Conservation (phyloP, 2,113 vertebrate species). For the Cercocebus atys region DNA sequence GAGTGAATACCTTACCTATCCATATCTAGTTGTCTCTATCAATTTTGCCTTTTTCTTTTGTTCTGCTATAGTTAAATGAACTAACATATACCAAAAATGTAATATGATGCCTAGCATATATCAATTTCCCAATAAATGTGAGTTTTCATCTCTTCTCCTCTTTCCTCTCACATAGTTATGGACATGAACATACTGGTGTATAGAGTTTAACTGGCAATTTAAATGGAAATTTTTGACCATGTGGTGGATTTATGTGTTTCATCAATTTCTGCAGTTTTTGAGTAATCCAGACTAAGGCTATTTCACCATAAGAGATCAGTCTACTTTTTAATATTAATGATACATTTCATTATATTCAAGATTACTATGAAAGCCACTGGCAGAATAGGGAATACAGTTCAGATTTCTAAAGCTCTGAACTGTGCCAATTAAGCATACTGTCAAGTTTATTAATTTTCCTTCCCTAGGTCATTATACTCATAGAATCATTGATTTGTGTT, state of each 20-base stretch:
- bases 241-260: neutral
- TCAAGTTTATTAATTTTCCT: neutral
- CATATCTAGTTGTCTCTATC: neutral
- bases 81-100: neutral
- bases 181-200: neutral
- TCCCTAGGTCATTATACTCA: neutral
- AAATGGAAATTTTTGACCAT: neutral
- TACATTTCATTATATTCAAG: neutral
- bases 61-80: neutral
- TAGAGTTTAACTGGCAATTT: neutral
- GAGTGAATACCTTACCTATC: neutral
- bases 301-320: neutral
- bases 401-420: slow-evolving; percentile 15
- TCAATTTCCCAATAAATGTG: neutral
- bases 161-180: neutral
- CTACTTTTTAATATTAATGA: neutral
- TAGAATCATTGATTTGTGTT: neutral
- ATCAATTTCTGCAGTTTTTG: neutral
- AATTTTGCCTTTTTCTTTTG: neutral
- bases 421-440: neutral
- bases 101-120: neutral
- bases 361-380: neutral
- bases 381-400: neutral
- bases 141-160: neutral
- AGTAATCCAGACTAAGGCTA: neutral